phyloP scores from a whole-genome alignment of 2,888 invertebrate genomes.

The Caenorhabditis uteleia region DNA sequence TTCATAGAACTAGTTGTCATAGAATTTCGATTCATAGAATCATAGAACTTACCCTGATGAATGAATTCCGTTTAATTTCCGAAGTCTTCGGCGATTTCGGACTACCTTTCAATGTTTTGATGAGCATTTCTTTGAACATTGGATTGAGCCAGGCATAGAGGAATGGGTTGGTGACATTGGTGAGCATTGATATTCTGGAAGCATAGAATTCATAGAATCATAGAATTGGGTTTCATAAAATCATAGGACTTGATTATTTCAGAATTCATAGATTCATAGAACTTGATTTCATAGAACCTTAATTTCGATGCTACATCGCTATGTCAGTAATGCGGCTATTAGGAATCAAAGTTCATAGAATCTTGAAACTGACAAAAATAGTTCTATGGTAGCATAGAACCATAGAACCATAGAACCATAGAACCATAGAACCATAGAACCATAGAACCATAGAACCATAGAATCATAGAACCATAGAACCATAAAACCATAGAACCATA shows the following conservation, averaged over 20 bases:
- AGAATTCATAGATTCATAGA: not conserved
- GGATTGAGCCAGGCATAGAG: slow-evolving; percentile 66
- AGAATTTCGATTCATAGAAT: not conserved
- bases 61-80: slow-evolving; percentile 23
- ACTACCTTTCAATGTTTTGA: slow-evolving; percentile 44
- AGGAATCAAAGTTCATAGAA: too few relatives aligned
- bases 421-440: too few relatives aligned
- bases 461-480: too few relatives aligned
- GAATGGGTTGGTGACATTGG: slow-evolving; percentile 61
- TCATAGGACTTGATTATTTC: not conserved
- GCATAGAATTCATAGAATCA: not conserved
- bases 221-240: too few relatives aligned
- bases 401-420: too few relatives aligned
- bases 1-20: too few relatives aligned
- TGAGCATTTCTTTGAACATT: slow-evolving; percentile 57
- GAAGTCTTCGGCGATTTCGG: slow-evolving; percentile 24
- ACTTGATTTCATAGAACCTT: too few relatives aligned
- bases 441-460: too few relatives aligned
- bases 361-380: not conserved
- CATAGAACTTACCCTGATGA: slow-evolving; percentile 18
- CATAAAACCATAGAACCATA: too few relatives aligned
- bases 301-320: not conserved
- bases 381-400: too few relatives aligned
- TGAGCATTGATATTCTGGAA: slow-evolving; percentile 59
- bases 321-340: not conserved